phyloP scores from a whole-genome alignment of 2,888 invertebrate species.

The Teleiodes luculella region DNA sequence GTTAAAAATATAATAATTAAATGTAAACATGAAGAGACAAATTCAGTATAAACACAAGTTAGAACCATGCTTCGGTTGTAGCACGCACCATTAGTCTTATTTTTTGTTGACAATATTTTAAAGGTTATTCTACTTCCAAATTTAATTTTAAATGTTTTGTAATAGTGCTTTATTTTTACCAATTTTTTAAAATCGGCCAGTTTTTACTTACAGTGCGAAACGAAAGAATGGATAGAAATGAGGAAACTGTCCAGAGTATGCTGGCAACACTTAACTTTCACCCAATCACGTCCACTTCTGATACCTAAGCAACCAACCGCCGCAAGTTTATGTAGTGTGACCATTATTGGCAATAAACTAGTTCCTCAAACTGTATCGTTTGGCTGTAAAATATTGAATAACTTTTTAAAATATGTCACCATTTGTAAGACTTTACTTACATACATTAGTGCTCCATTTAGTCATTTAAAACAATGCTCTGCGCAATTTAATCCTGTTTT shows the following conservation, averaged over 20 bases:
- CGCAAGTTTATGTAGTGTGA: no score
- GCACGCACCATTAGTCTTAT: slow-evolving; percentile 42
- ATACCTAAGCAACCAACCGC: no score
- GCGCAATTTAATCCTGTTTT: slow-evolving; percentile 54
- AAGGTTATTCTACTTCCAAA: neutral
- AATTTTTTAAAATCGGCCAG: no score
- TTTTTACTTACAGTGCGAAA: no score
- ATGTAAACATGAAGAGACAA: slow-evolving; percentile 43
- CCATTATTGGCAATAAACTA: no score
- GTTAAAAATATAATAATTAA: slow-evolving; percentile 40
- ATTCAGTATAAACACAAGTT: slow-evolving; percentile 45
- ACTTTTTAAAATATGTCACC: slow-evolving; percentile 22
- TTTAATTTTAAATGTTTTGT: neutral
- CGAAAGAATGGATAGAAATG: no score
- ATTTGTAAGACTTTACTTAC: neutral
- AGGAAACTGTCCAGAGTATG: no score
- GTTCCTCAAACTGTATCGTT: neutral
- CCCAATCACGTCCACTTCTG: no score
- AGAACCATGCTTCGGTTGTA: slow-evolving; percentile 51
- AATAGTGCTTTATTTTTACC: neutral
- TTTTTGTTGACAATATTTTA: neutral
- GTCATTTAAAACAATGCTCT: slow-evolving; percentile 32
- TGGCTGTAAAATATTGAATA: neutral
- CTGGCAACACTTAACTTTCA: no score
- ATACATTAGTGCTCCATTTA: slow-evolving; percentile 51